A percentile compares a stretch with the other conserved stretches of the same genome.
phyloP scores from a whole-genome alignment of 2,797 vertebrate genomes.

The Microctenopoma stevenorrisi region DNA sequence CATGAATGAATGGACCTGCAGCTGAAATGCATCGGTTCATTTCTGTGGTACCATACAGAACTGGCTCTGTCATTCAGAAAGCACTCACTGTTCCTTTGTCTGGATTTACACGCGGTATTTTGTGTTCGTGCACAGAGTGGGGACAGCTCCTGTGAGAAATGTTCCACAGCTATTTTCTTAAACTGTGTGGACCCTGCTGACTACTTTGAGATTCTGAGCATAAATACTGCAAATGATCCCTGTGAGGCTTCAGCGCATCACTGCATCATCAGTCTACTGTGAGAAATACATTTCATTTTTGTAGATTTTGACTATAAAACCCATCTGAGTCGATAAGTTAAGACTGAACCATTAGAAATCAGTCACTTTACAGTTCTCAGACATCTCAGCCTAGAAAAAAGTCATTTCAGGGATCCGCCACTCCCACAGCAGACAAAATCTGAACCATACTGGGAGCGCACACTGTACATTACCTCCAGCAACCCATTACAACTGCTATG shows the following conservation, averaged over 20 bases:
- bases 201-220: conserved; percentile 17
- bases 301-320: conserved; percentile 25
- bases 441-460: neutral
- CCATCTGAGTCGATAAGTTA: neutral
- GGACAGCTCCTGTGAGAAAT: neutral
- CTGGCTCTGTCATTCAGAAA: neutral
- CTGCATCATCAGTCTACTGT: conserved; percentile 22
- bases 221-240: conserved; percentile 30
- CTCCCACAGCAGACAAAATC: neutral
- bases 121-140: neutral
- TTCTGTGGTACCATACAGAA: too few relatives aligned
- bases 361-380: neutral
- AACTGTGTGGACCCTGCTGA: conserved; percentile 29
- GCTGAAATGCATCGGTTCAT: too few relatives aligned
- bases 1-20: too few relatives aligned
- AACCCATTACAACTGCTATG: neutral
- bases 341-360: neutral
- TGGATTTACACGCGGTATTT: neutral
- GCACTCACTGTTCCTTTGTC: neutral
- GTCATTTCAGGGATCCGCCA: neutral
- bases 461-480: conserved; percentile 1
- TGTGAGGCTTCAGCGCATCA: conserved; percentile 1
- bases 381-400: neutral
- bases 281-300: conserved; percentile 18
- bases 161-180: conserved; percentile 4